phyloP scores from a whole-genome alignment of 2,888 invertebrate species.

The Caenorhabditis parvicauda region DNA sequence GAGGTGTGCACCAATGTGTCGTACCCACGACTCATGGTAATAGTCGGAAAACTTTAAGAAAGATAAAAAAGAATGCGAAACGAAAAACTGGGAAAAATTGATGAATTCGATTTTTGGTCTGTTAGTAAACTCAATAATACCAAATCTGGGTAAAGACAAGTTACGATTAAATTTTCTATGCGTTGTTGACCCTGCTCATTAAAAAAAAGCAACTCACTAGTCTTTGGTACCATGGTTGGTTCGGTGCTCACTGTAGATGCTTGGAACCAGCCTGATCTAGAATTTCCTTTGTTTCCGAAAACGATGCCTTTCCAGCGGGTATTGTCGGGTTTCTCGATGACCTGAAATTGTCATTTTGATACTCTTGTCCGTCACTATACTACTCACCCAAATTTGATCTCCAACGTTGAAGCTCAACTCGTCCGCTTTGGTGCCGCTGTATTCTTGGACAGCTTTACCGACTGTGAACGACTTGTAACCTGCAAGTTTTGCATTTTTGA shows the following conservation, averaged over 20 bases:
- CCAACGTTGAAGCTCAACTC: slow-evolving; percentile 64
- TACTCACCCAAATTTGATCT: slow-evolving; percentile 64
- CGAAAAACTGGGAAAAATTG: too few relatives aligned
- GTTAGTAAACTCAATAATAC: too few relatives aligned
- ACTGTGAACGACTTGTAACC: slow-evolving; percentile 63
- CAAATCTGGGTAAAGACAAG: too few relatives aligned
- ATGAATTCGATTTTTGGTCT: too few relatives aligned
- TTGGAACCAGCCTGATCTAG: slow-evolving; percentile 65
- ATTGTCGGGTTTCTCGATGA: slow-evolving; percentile 11
- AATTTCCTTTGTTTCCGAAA: slow-evolving; percentile 62
- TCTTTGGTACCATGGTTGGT: slow-evolving; percentile 9
- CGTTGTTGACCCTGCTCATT: background rate
- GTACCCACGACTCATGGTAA: too few relatives aligned
- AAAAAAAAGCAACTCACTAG: slow-evolving; percentile 1
- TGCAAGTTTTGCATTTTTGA: slow-evolving; percentile 60
- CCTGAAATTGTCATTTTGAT: slow-evolving; percentile 3
- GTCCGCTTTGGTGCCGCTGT: slow-evolving; percentile 61
- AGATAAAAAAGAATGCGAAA: too few relatives aligned
- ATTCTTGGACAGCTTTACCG: slow-evolving; percentile 64
- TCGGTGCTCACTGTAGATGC: slow-evolving; percentile 40
- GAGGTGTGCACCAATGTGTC: too few relatives aligned
- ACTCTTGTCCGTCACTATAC: background rate
- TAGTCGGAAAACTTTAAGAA: too few relatives aligned
- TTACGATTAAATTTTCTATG: too few relatives aligned
- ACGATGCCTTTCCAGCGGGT: slow-evolving; percentile 64